Evolutionary conservation across 1,140 invertebrate genomes (phyloP).

Genomic region (Drosophila nannoptera): DNA sequence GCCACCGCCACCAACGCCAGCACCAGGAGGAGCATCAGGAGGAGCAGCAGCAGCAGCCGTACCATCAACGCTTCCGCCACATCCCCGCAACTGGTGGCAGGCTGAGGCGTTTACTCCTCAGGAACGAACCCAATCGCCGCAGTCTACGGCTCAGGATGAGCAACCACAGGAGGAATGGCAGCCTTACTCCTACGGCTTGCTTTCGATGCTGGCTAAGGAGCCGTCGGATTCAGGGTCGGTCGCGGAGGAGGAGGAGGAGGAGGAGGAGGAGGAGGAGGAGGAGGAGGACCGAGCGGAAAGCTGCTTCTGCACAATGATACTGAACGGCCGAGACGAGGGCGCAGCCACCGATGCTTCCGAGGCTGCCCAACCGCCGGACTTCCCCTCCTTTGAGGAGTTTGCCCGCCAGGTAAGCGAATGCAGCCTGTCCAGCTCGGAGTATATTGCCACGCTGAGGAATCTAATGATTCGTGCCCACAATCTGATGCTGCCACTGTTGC

Average conservation of each 20-base stretch:
- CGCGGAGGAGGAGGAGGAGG: neutral
- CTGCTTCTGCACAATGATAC: too few relatives aligned
- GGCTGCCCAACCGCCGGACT: neutral
- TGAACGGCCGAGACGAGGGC: too few relatives aligned
- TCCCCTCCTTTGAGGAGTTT: slow-evolving; percentile 44
- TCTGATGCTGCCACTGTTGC: slow-evolving; percentile 44
- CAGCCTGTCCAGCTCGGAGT: slow-evolving; percentile 42
- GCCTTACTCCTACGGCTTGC: slow-evolving; percentile 29
- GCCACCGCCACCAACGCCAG: neutral
- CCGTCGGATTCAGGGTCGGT: neutral
- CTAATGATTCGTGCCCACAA: slow-evolving; percentile 55
- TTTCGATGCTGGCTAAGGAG: neutral
- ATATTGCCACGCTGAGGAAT: slow-evolving; percentile 46
- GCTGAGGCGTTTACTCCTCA: slow-evolving; percentile 18
- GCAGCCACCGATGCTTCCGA: too few relatives aligned
- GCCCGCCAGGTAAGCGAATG: slow-evolving; percentile 31
- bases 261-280: too few relatives aligned
- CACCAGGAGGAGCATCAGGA: neutral
- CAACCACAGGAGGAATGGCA: too few relatives aligned
- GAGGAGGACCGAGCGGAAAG: neutral
- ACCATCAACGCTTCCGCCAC: neutral
- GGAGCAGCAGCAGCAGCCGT: neutral
- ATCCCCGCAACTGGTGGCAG: slow-evolving; percentile 25
- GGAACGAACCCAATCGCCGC: neutral
- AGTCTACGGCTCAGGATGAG: too few relatives aligned